A percentile compares a stretch with the other conserved stretches of the same genome.
phyloP scores from a whole-genome alignment of 2,113 vertebrate species.

The Oncorhynchus masou region DNA sequence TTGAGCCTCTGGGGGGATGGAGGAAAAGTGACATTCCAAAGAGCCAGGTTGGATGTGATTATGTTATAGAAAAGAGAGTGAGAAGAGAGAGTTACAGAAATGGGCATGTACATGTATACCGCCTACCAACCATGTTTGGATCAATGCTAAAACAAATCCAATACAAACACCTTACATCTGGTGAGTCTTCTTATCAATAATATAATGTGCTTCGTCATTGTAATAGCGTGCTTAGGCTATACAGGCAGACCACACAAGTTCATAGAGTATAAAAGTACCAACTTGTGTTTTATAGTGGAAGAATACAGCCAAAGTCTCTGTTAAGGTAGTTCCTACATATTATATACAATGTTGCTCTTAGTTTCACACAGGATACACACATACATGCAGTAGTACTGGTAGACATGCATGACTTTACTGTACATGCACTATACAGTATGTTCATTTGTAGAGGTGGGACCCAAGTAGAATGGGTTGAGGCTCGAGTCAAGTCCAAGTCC shows the following conservation, averaged over 20 bases:
- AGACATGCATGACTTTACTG: conserved; percentile 11
- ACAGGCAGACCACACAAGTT: not conserved
- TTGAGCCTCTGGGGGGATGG: conserved; percentile 31
- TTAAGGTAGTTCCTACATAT: conserved; percentile 36
- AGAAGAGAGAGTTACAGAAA: no score
- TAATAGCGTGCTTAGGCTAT: not conserved
- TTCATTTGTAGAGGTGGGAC: not conserved
- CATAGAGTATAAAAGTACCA: not conserved
- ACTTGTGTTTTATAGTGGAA: not conserved
- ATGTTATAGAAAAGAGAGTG: not conserved
- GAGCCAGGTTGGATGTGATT: conserved; percentile 23
- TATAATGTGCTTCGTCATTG: not conserved
- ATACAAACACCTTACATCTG: not conserved
- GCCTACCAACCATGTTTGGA: not conserved
- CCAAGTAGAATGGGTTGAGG: no score
- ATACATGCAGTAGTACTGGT: no score
- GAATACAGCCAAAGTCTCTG: conserved; percentile 1
- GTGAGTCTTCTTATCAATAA: not conserved
- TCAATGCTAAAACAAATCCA: not conserved
- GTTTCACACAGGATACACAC: no score
- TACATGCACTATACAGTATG: conserved; percentile 10
- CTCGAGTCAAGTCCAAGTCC: no score
- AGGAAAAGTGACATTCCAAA: conserved; percentile 26
- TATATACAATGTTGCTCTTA: conserved; percentile 36
- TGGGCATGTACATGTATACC: no score